phyloP scores from a whole-genome alignment of 1,140 invertebrate species.

The Megalonaias nervosa region DNA sequence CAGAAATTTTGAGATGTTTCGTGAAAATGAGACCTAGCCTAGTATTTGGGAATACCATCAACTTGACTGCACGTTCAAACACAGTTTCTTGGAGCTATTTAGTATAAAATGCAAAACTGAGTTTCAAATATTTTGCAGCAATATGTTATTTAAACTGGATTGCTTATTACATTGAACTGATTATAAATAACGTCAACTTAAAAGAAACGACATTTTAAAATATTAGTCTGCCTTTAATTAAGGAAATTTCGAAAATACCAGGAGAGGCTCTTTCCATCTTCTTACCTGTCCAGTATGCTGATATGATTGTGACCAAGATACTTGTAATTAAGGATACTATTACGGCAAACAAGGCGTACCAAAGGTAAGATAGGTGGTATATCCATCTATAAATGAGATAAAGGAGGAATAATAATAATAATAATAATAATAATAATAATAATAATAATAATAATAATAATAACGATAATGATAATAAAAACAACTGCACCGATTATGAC shows the following conservation, averaged over 20 bases:
- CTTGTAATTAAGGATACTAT: slow-evolving; percentile 37
- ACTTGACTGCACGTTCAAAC: no score
- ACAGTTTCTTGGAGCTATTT: no score
- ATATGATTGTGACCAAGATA: slow-evolving; percentile 36
- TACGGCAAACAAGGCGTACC: slow-evolving; percentile 49
- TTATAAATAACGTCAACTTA: not conserved
- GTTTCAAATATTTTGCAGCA: not conserved
- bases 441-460: not conserved
- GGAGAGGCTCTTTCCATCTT: not conserved
- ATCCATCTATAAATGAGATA: slow-evolving; percentile 48
- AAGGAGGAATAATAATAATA: not conserved
- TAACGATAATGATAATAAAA: not conserved
- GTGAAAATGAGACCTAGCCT: no score
- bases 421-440: not conserved
- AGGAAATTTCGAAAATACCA: no score
- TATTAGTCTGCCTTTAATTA: not conserved
- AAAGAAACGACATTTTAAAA: not conserved
- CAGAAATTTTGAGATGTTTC: no score
- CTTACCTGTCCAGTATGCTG: slow-evolving; percentile 35
- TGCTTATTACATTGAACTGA: not conserved
- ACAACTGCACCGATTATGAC: not conserved
- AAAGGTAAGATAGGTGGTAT: slow-evolving; percentile 48
- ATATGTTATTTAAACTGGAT: not conserved
- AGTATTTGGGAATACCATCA: no score
- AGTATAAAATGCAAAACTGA: not conserved